Evolutionary conservation across 2,113 vertebrate genomes (phyloP), one percentile per base, ranked within the genome.

Genomic region (Phyllopteryx taeniolatus): DNA sequence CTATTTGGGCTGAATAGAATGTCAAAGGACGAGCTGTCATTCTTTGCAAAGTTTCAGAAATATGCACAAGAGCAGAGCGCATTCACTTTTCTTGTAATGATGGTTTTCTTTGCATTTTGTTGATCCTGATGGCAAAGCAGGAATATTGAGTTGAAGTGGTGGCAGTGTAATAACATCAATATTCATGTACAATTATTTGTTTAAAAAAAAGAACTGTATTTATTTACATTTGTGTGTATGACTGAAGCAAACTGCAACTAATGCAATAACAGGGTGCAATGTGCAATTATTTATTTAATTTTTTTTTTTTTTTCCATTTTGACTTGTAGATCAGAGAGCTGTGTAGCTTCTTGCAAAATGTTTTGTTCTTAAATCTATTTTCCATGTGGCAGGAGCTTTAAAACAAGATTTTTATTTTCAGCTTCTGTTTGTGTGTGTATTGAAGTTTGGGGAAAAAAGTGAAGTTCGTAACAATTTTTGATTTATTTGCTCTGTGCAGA

Each of bases 241-340:
- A 77, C 84, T 84, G 74, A 83, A 86, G 86, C 87, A 81, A 88
- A 88, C 86, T 89, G 88, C 87, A 90, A 88, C 80, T 86, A 83
- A 91, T 89, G 90, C 90, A 91, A 91, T 91, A 91, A 91, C 88
- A 87, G 79, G 85, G 87, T 90, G 83, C 85, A 81, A 89, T 87
- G 88, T 92, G 88, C 88, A 90, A 90, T 92, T 88, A 85, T 86
- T 88, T 85, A 89, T 86, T 83, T 68, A 73, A 59, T 88, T 85
- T 68, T 81, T 80, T 83, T 51, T n/a, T 4, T 66, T 82, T 84
- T 80, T 43, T 19, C 13, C 78, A 51, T 35, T 31, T 59, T 27
- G 56, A 59, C 56, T 61, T 0, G 15, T 86, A 85, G 77, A 70
- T 75, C 78, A 59, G 71, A 81, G 68, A 81, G 80, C 63, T 61